Conservation (phyloP, 2,797 vertebrate species). For the Enoplosus armatus region DNA sequence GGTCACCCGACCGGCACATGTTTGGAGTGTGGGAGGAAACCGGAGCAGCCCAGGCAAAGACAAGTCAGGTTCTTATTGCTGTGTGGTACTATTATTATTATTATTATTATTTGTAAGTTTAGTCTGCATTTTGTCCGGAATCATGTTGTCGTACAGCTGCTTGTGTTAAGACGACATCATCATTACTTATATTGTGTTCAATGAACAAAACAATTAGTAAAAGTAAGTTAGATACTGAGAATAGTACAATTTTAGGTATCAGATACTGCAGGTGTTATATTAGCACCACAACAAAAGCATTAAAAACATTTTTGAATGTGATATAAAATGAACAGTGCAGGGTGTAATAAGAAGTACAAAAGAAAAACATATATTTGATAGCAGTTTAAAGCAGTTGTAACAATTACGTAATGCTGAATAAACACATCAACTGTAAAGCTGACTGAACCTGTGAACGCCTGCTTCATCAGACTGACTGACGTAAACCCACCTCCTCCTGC, state of each 20-base stretch:
- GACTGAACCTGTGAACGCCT: no score
- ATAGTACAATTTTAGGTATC: neutral
- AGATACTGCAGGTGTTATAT: no score
- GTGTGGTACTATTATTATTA: no score
- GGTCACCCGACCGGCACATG: neutral
- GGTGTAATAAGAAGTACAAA: no score
- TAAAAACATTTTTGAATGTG: no score
- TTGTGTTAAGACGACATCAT: neutral
- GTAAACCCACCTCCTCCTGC: slow-evolving; percentile 88
- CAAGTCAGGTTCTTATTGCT: no score
- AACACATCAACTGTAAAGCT: neutral
- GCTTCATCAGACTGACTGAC: neutral
- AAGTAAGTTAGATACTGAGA: neutral
- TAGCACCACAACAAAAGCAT: no score
- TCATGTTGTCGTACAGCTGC: neutral
- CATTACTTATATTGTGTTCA: neutral
- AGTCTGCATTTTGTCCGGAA: neutral
- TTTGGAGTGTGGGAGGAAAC: slow-evolving; percentile 12
- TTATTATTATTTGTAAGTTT: no score
- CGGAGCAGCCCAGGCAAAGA: slow-evolving; percentile 2
- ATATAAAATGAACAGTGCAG: no score
- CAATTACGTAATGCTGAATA: neutral
- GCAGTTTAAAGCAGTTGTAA: neutral
- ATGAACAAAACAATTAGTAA: neutral
- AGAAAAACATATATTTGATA: no score